Evolutionary conservation across 1,140 invertebrate genomes (phyloP).

Genomic region (Halesus radiatus): DNA sequence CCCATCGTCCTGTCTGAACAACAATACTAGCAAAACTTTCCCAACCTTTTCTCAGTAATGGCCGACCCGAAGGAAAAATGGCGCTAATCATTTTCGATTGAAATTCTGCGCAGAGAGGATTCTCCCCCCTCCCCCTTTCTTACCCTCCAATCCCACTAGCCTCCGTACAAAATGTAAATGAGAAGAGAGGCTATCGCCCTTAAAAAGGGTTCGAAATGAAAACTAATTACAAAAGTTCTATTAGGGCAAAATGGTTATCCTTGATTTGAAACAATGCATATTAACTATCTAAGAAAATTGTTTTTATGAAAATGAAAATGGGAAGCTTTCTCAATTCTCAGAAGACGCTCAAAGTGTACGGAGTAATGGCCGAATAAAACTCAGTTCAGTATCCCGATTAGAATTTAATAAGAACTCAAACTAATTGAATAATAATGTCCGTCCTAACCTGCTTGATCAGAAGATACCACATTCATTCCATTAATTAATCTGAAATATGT

Average conservation of each 20-base stretch:
- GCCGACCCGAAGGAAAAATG: conserved; percentile 50
- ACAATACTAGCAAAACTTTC: conserved; percentile 53
- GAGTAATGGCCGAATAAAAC: too few species aligned
- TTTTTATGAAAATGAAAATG: conserved; percentile 24
- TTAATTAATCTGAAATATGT: too few species aligned
- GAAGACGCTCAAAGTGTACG: too few species aligned
- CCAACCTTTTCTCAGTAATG: conserved; percentile 53
- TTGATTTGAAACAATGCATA: conserved; percentile 37
- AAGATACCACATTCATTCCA: too few species aligned
- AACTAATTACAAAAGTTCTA: conserved; percentile 42
- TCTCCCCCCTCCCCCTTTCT: neutral
- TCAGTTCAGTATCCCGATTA: too few species aligned
- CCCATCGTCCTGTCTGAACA: conserved; percentile 29
- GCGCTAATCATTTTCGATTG: conserved; percentile 54
- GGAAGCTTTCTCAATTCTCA: too few species aligned
- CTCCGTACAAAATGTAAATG: conserved; percentile 32
- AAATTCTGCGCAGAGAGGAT: conserved; percentile 47
- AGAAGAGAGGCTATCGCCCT: conserved; percentile 15
- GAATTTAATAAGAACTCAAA: too few species aligned
- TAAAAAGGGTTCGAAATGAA: conserved; percentile 43
- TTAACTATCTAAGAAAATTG: conserved; percentile 35
- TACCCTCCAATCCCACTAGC: neutral
- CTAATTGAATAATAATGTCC: too few species aligned
- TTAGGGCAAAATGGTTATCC: conserved; percentile 24
- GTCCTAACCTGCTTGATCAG: too few species aligned